A percentile compares a stretch with the other conserved stretches of the same genome.
phyloP scores from a whole-genome alignment of 2,113 vertebrate genomes.

The Haemorhous mexicanus region DNA sequence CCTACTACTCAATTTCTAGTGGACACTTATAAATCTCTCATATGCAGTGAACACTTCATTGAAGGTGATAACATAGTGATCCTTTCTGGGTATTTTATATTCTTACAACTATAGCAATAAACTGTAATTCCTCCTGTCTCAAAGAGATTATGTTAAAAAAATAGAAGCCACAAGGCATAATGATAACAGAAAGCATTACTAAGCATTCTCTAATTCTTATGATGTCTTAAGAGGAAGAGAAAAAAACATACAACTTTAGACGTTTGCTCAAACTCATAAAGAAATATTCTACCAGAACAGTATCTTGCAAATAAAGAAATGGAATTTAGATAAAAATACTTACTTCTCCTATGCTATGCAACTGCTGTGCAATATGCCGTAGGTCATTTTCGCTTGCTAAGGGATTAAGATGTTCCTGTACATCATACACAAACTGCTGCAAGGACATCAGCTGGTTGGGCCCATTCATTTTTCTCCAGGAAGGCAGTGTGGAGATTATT shows the following conservation, averaged over 20 bases:
- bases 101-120: background rate
- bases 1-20: background rate
- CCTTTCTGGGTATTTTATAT: background rate
- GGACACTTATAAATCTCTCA: background rate
- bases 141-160: background rate
- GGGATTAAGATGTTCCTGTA: conserved; percentile 95
- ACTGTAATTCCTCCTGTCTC: background rate
- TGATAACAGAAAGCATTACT: background rate
- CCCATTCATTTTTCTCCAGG: conserved; percentile 92
- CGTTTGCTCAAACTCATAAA: background rate
- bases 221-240: background rate
- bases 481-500: conserved; percentile 83
- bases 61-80: background rate
- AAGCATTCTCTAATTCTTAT: background rate
- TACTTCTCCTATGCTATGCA: conserved; percentile 95
- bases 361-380: conserved; percentile 84
- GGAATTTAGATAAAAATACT: conserved; percentile 13
- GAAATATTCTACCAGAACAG: background rate
- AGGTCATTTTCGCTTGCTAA: conserved; percentile 91
- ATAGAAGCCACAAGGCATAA: background rate
- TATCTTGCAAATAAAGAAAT: background rate
- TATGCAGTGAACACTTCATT: background rate
- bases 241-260: background rate
- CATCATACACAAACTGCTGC: conserved; percentile 92
- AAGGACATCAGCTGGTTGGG: conserved; percentile 95